A percentile compares a stretch with the other conserved stretches of the same genome.
These are phyloP conservation scores for Plemyria rubiginata DNA, from an alignment of 2,888 invertebrate genomes.

Conservation along the genomic window DNA sequence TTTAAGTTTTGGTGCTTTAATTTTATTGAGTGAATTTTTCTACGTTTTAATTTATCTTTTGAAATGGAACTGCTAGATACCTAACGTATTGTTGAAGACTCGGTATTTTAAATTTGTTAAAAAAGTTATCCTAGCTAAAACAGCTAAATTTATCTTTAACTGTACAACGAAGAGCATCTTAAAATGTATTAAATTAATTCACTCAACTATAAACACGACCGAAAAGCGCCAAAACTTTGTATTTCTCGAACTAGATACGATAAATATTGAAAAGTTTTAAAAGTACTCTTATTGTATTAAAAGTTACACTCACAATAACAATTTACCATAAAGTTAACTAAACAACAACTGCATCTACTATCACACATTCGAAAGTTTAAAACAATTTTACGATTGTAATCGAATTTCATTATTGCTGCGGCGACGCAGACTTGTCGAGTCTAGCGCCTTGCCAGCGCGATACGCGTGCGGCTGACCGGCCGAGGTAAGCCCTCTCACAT, in stretches of 20 bases:
- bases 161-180: slow-evolving; percentile 80
- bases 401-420: slow-evolving; percentile 84
- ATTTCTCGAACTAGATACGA: slow-evolving; percentile 61
- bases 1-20: slow-evolving; percentile 76
- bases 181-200: slow-evolving; percentile 66
- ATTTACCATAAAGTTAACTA: slow-evolving; percentile 83
- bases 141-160: slow-evolving; percentile 77
- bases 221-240: slow-evolving; percentile 67
- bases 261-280: slow-evolving; percentile 70
- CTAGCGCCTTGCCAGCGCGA: slow-evolving; percentile 58
- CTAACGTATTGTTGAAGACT: slow-evolving; percentile 72
- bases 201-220: slow-evolving; percentile 66
- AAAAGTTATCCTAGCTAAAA: slow-evolving; percentile 83
- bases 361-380: slow-evolving; percentile 86
- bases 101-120: slow-evolving; percentile 77
- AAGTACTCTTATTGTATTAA: slow-evolving; percentile 74
- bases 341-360: slow-evolving; percentile 86
- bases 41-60: slow-evolving; percentile 57
- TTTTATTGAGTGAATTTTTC: slow-evolving; percentile 58
- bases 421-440: slow-evolving; percentile 49
- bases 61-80: slow-evolving; percentile 67
- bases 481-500: slow-evolving; percentile 4
- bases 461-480: slow-evolving; percentile 47
- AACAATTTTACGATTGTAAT: slow-evolving; percentile 84
- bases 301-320: slow-evolving; percentile 84